Base-by-base conservation (phyloP, 2,888 invertebrate species). In the Morpho helenor region DNA sequence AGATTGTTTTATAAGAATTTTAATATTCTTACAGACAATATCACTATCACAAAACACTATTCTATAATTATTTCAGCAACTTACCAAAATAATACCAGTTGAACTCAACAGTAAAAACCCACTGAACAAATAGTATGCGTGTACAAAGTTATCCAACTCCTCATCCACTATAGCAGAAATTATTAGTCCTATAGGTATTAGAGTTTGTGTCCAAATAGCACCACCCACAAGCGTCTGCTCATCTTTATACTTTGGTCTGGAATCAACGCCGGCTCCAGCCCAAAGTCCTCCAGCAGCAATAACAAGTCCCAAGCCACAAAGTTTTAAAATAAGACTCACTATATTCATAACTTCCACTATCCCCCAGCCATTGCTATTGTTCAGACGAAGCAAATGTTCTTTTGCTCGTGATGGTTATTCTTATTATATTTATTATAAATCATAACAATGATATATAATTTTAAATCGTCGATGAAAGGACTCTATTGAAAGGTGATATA, bases 171-270 rank as follows among this genome's bases (percentile, higher is more conserved):
- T 62, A 7, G 65, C 66, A 0, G 85, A 77, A 59, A 86, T 73
- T 41, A 87, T 68, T 0, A 87, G 65, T 0, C 86, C 87, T 2
- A 81, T 65, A 0, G 81, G 79, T 47, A 87, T 76, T 16, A 87
- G 62, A 1, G 72, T 73, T 65, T 88, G 88, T 39, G 87, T 84
- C 87, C 87, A 88, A 60, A 87, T 69, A 2, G 86, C 69, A 1
- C 87, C 87, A 2, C 81, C 82, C 0, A 88, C 63, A 0, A 87
- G 60, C 0, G 84, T 84, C 66, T 87, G 84, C 56, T 83, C 82
- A 39, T 87, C 82, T 56, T 71, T 72, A 42, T 75, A 70, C 56
- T 76, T 83, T 0, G 81, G 79, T 9, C 84, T 76, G 1, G 61
- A 59, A 7, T 71, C 67, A 4, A 80, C 69, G 2, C 72, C 74